Evolutionary conservation across 2,888 invertebrate species (phyloP).

Genomic region (Leucophora obtusa): DNA sequence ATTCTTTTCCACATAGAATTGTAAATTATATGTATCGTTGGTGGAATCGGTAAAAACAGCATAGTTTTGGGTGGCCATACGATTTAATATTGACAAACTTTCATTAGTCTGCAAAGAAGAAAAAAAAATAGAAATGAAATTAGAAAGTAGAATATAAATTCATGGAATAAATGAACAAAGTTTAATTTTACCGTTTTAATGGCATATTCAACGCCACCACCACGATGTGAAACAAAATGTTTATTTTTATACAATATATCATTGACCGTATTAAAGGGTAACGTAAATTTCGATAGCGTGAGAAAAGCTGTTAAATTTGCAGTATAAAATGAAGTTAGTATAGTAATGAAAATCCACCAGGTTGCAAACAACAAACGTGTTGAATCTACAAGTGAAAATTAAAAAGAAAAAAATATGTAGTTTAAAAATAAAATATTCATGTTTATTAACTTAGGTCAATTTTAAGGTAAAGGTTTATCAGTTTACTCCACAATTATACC

Average conservation of each 20-base stretch:
- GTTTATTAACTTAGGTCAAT: not conserved
- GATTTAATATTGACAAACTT: slow-evolving; percentile 72
- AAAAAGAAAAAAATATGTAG: not conserved
- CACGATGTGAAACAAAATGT: slow-evolving; percentile 85
- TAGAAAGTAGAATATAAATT: too few relatives aligned
- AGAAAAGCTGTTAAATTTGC: slow-evolving; percentile 94
- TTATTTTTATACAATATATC: slow-evolving; percentile 84
- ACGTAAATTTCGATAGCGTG: slow-evolving; percentile 89
- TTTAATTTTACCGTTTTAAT: slow-evolving; percentile 81
- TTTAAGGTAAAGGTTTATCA: too few relatives aligned
- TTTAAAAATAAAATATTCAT: not conserved
- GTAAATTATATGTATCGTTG: slow-evolving; percentile 78
- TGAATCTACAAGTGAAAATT: slow-evolving; percentile 82
- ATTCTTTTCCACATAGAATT: slow-evolving; percentile 78
- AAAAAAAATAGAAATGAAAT: not conserved
- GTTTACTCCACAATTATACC: too few relatives aligned
- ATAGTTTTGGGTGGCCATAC: slow-evolving; percentile 74
- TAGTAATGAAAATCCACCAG: slow-evolving; percentile 94
- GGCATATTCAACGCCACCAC: slow-evolving; percentile 84
- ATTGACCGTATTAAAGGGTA: slow-evolving; percentile 85
- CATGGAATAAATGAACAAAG: not conserved
- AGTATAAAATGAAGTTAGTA: slow-evolving; percentile 93
- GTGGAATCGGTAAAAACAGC: slow-evolving; percentile 74
- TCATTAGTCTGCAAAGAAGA: slow-evolving; percentile 74
- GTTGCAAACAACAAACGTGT: slow-evolving; percentile 91